phyloP scores from a whole-genome alignment of 2,797 vertebrate species.

The Onychomys leucogaster region DNA sequence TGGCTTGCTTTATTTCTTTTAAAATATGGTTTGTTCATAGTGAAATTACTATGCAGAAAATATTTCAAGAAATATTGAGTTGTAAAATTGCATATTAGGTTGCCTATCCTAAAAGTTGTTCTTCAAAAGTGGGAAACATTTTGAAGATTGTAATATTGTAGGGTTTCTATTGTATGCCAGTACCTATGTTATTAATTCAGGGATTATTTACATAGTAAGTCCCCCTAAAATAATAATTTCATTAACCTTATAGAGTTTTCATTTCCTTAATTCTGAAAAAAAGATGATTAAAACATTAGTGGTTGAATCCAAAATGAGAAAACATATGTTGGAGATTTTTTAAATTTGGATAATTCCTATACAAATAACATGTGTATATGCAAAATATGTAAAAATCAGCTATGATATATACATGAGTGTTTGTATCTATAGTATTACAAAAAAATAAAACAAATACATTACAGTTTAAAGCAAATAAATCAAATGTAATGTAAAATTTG shows the following conservation, averaged over 20 bases:
- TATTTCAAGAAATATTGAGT: background rate
- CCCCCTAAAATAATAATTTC: background rate
- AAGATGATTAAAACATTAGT: background rate
- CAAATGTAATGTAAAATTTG: background rate
- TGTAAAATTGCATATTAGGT: background rate
- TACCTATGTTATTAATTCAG: background rate
- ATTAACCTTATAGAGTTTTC: background rate
- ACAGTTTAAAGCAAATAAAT: background rate
- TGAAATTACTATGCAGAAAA: background rate
- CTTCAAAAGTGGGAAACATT: background rate
- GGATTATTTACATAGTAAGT: background rate
- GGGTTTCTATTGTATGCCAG: background rate
- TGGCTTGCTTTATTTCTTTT: conserved; percentile 29
- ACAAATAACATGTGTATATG: background rate
- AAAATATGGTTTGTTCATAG: background rate
- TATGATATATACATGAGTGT: background rate
- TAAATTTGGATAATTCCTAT: background rate
- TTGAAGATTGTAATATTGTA: background rate
- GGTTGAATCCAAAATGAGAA: background rate
- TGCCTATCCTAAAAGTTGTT: conserved; percentile 13
- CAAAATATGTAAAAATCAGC: background rate
- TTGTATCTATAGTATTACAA: background rate
- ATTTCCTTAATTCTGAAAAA: background rate
- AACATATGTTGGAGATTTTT: background rate
- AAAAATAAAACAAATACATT: background rate